A percentile compares a stretch with the other conserved stretches of the same genome.
Conservation (phyloP, 1,140 invertebrate genomes). For the Formica exsecta region DNA sequence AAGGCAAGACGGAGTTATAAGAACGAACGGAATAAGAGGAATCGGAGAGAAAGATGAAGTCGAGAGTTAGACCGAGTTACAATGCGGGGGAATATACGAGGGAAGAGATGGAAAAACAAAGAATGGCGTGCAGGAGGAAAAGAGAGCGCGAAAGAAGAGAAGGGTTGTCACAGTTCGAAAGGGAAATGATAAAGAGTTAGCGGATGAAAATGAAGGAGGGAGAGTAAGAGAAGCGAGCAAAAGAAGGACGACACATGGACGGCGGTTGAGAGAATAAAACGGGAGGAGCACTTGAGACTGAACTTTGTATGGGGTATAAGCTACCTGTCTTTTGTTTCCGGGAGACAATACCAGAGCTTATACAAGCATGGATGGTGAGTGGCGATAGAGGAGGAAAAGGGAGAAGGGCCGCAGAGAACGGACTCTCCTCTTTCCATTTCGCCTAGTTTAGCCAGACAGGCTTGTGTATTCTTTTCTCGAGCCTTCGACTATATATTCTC, state of each 20-base stretch:
- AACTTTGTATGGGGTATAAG: constrained; percentile 80
- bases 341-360: constrained; percentile 79
- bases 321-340: constrained; percentile 81
- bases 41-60: constrained; percentile 42
- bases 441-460: constrained; percentile 69
- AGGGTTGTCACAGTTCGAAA: constrained; percentile 14
- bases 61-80: constrained; percentile 21
- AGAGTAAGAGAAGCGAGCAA: constrained; percentile 16
- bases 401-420: constrained; percentile 8
- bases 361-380: constrained; percentile 66
- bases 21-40: constrained; percentile 8
- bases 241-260: constrained; percentile 24
- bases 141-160: neutral
- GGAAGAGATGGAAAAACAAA: constrained; percentile 17
- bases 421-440: constrained; percentile 68
- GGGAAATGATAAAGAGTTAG: neutral
- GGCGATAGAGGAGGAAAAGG: neutral
- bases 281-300: constrained; percentile 77
- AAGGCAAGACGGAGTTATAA: neutral
- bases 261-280: constrained; percentile 52
- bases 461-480: constrained; percentile 65
- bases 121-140: neutral
- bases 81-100: neutral
- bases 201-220: constrained; percentile 3
- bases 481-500: constrained; percentile 59